Percentiles rank a stretch among this genome's conserved stretches.
These are phyloP conservation scores for Synaphobranchus kaupii DNA, from an alignment of 2,797 vertebrate genomes.

Conservation along the genomic window DNA sequence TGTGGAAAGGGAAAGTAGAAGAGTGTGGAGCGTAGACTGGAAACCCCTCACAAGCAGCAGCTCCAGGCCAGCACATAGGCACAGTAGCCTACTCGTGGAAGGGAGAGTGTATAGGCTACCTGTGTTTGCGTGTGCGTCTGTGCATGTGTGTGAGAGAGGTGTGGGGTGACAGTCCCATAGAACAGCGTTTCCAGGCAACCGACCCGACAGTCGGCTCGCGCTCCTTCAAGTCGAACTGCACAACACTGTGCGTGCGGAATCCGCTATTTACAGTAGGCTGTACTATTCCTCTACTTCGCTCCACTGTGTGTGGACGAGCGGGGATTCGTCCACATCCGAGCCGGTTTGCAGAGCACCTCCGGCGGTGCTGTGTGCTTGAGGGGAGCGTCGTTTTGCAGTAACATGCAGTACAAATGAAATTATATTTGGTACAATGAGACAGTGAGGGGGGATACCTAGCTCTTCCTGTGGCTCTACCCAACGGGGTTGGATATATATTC, in stretches of 20 bases:
- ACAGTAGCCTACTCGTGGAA: conserved; percentile 1
- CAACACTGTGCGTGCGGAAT: conserved; percentile 37
- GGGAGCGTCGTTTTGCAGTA: conserved; percentile 28
- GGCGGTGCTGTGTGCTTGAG: conserved; percentile 21
- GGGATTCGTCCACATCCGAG: conserved; percentile 18
- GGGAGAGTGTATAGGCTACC: conserved; percentile 27
- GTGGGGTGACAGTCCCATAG: conserved; percentile 42
- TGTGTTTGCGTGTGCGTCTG: conserved; percentile 22
- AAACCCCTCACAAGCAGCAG: conserved; percentile 30
- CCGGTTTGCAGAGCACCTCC: conserved; percentile 27
- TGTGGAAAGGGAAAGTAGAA: conserved; percentile 22
- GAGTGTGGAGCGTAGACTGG: conserved; percentile 34
- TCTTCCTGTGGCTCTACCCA: conserved; percentile 22
- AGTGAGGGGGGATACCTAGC: conserved; percentile 38
- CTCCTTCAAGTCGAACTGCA: conserved; percentile 37
- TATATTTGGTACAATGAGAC: conserved; percentile 28
- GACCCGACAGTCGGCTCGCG: conserved; percentile 37
- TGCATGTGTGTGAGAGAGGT: conserved; percentile 23
- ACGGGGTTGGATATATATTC: conserved; percentile 53
- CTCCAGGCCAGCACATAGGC: conserved; percentile 14
- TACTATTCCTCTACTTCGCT: conserved; percentile 36
- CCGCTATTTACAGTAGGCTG: conserved; percentile 33
- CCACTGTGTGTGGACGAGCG: conserved; percentile 43
- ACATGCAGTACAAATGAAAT: conserved; percentile 37
- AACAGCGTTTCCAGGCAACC: conserved; percentile 49